Conservation (phyloP, 1,140 invertebrate species). For the Drosophila funebris region DNA sequence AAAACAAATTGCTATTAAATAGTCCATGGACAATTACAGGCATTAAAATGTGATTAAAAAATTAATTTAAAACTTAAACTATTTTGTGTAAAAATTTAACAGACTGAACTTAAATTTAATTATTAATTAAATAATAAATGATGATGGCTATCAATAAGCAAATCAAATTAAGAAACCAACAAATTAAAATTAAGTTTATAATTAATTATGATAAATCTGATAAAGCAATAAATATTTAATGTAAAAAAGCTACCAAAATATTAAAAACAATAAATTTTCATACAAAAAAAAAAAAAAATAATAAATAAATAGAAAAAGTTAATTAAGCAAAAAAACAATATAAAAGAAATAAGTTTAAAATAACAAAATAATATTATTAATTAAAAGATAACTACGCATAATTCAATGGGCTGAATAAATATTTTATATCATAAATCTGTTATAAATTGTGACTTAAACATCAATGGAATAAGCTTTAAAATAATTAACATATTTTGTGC, state of each 20-base stretch:
- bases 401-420: neutral
- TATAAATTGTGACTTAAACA: conserved; percentile 7
- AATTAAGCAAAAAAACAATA: neutral
- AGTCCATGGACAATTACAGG: neutral
- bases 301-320: neutral
- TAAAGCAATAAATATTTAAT: too few species aligned
- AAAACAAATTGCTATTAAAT: neutral
- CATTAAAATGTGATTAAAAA: neutral
- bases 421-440: neutral
- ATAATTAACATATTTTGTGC: conserved; percentile 42
- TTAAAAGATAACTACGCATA: neutral
- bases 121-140: neutral
- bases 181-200: too few species aligned
- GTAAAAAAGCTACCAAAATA: too few species aligned
- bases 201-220: too few species aligned
- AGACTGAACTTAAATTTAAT: too few species aligned
- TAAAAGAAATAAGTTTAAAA: neutral
- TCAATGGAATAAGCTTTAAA: conserved; percentile 17
- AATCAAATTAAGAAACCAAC: too few species aligned
- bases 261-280: too few species aligned
- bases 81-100: neutral
- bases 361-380: neutral
- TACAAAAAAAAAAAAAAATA: too few species aligned
- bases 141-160: too few species aligned
- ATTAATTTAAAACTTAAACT: neutral